A percentile compares a stretch with the other conserved stretches of the same genome.
phyloP scores from a whole-genome alignment of 2,888 invertebrate genomes.

The Silvanus unidentatus region DNA sequence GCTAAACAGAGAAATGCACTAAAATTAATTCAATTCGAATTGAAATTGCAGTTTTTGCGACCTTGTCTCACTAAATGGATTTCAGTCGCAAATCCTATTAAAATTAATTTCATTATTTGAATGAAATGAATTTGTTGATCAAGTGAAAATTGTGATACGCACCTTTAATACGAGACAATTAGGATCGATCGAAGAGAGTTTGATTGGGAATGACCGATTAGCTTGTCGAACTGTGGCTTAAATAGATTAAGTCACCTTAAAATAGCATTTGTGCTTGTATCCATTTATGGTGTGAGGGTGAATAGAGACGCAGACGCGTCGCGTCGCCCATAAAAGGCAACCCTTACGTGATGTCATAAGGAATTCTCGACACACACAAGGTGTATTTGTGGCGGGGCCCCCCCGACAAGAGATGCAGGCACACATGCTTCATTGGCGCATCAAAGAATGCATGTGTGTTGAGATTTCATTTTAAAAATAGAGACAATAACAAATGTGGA shows the following conservation, averaged over 20 bases:
- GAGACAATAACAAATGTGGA: no score
- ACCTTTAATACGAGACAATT: conserved; percentile 8
- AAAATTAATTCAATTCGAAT: conserved; percentile 8
- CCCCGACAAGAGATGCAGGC: no score
- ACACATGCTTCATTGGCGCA: no score
- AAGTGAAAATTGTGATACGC: background rate
- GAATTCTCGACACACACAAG: no score
- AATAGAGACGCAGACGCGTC: conserved; percentile 36
- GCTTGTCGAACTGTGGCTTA: conserved; percentile 16
- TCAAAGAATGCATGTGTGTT: no score
- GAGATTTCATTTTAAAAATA: no score
- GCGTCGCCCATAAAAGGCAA: conserved; percentile 42
- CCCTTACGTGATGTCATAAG: no score
- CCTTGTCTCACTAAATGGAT: background rate
- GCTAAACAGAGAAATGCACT: conserved; percentile 18
- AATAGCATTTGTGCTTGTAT: conserved; percentile 34
- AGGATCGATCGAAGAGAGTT: conserved; percentile 11
- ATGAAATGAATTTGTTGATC: background rate
- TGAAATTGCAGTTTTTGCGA: background rate
- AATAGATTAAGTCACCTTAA: conserved; percentile 31
- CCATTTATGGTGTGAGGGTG: conserved; percentile 42
- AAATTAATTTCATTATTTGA: conserved; percentile 2
- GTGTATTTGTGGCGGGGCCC: no score
- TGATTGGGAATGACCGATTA: conserved; percentile 14
- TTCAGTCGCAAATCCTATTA: background rate